Conservation (phyloP, 1,140 invertebrate species). For the Anagrus nilaparvatae region DNA sequence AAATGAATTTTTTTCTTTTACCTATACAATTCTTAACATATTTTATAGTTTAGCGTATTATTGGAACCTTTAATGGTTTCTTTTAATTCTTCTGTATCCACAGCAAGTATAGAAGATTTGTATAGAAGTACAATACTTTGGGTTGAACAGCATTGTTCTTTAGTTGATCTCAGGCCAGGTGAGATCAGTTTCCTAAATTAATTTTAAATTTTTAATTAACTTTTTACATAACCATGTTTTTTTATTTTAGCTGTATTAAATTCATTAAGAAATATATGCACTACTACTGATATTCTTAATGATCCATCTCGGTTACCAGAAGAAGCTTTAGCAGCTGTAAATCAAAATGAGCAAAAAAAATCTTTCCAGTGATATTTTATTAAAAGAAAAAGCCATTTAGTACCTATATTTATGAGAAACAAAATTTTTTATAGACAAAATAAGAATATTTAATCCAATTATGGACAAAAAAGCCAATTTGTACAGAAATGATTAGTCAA, state of each 20-base stretch:
- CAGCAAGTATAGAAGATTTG: slow-evolving; percentile 81
- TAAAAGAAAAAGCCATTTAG: slow-evolving; percentile 1
- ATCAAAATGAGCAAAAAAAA: slow-evolving; percentile 29
- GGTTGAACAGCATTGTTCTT: slow-evolving; percentile 92
- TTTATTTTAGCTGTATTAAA: slow-evolving; percentile 74
- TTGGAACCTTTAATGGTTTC: slow-evolving; percentile 78
- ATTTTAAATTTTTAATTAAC: slow-evolving; percentile 1
- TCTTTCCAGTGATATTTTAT: slow-evolving; percentile 28
- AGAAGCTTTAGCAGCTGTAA: slow-evolving; percentile 61
- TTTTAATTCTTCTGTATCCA: slow-evolving; percentile 85
- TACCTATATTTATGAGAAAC: too few species aligned
- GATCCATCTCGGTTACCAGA: slow-evolving; percentile 79
- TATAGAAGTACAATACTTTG: slow-evolving; percentile 84
- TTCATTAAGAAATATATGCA: slow-evolving; percentile 81
- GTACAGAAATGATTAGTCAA: too few species aligned
- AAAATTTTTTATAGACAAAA: too few species aligned
- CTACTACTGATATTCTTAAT: slow-evolving; percentile 84
- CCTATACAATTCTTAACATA: slow-evolving; percentile 23
- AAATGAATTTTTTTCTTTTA: slow-evolving; percentile 10
- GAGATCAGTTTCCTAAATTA: slow-evolving; percentile 21
- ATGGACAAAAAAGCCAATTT: too few species aligned
- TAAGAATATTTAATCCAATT: too few species aligned
- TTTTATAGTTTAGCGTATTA: slow-evolving; percentile 78
- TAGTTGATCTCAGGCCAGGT: slow-evolving; percentile 87
- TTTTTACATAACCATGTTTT: slow-evolving; percentile 7